phyloP scores from a whole-genome alignment of 2,888 invertebrate genomes.

The Venustoraphidia nigricollis region DNA sequence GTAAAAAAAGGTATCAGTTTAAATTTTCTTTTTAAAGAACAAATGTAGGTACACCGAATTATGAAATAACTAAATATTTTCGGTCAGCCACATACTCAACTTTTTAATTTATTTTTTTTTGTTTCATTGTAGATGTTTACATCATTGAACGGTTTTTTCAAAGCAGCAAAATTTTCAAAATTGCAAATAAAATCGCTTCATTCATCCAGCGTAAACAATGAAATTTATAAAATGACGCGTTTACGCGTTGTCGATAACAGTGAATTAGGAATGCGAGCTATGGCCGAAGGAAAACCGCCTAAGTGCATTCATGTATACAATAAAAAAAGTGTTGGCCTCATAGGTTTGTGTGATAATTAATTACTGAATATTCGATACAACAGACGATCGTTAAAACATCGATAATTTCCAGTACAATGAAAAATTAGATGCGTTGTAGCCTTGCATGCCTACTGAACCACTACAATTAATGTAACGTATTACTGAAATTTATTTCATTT shows the following conservation, averaged over 20 bases:
- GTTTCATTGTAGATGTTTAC: too few species aligned
- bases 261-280: conserved; percentile 84
- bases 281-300: conserved; percentile 88
- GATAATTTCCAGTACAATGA: not conserved
- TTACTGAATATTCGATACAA: not conserved
- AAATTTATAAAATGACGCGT: conserved; percentile 59
- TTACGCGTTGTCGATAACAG: conserved; percentile 95
- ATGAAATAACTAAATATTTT: too few species aligned
- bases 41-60: too few species aligned
- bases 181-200: conserved; percentile 21
- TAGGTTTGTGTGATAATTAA: conserved; percentile 30
- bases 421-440: not conserved
- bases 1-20: too few species aligned
- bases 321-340: conserved; percentile 44
- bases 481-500: conserved; percentile 6
- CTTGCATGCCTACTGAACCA: not conserved
- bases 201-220: conserved; percentile 38
- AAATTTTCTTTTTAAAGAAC: too few species aligned
- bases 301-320: conserved; percentile 90
- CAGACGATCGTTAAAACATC: not conserved
- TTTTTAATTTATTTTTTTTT: too few species aligned
- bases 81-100: too few species aligned
- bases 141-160: too few species aligned
- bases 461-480: not conserved
- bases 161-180: too few species aligned